A percentile compares a stretch with the other conserved stretches of the same genome.
Evolutionary conservation across 2,113 vertebrate genomes (phyloP).

Genomic region (Gopherus flavomarginatus): DNA sequence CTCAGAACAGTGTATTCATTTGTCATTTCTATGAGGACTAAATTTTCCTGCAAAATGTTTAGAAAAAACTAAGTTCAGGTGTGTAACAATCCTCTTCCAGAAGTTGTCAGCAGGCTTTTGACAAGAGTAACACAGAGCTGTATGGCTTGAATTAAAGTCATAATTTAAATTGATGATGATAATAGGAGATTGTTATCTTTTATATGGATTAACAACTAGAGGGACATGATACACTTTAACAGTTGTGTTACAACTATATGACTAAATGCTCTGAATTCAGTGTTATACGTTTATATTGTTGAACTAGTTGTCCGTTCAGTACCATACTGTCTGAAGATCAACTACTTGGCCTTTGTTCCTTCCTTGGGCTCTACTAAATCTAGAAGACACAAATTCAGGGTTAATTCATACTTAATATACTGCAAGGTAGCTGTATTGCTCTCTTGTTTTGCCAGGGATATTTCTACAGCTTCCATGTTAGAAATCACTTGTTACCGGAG

Average conservation of each 20-base stretch:
- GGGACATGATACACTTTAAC: neutral
- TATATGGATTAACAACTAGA: neutral
- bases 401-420: neutral
- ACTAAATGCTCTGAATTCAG: neutral
- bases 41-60: neutral
- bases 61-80: constrained; percentile 9
- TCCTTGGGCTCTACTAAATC: neutral
- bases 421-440: neutral
- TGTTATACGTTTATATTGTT: neutral
- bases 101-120: neutral
- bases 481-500: neutral
- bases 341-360: neutral
- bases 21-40: neutral
- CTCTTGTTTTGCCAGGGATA: neutral
- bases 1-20: constrained; percentile 6
- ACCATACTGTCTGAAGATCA: neutral
- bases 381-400: neutral
- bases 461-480: neutral
- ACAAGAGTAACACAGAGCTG: neutral
- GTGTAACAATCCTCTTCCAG: neutral
- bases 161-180: neutral
- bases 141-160: neutral
- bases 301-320: neutral
- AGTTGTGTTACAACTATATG: neutral
- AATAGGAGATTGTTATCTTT: neutral